Conservation (phyloP, 2,113 vertebrate species). For the Pristiophorus japonicus region DNA sequence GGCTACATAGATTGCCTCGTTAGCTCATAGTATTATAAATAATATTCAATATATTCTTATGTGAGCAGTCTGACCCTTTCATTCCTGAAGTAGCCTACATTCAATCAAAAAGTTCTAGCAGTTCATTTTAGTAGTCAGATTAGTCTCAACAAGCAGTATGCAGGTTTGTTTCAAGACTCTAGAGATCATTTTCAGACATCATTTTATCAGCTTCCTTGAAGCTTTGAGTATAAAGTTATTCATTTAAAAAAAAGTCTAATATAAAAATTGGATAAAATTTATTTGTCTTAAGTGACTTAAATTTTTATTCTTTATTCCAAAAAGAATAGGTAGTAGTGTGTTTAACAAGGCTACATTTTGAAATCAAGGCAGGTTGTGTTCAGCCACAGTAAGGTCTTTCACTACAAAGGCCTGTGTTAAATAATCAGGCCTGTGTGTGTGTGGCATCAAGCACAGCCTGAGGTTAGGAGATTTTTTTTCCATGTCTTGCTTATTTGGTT, state of each 20-base stretch:
- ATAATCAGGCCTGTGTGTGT: too few species aligned
- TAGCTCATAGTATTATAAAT: conserved; percentile 17
- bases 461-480: background rate
- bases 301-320: conserved; percentile 9
- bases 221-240: conserved; percentile 31
- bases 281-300: conserved; percentile 28
- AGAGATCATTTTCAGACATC: background rate
- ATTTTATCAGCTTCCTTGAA: conserved; percentile 32
- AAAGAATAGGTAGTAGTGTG: background rate
- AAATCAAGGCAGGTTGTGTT: background rate
- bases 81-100: background rate
- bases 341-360: background rate
- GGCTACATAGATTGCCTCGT: conserved; percentile 12
- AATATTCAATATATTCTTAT: conserved; percentile 5
- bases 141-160: background rate
- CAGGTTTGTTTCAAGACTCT: background rate
- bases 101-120: background rate
- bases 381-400: background rate
- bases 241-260: background rate
- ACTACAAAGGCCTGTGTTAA: background rate
- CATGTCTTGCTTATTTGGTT: background rate
- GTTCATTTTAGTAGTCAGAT: background rate
- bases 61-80: background rate
- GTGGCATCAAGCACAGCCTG: background rate
- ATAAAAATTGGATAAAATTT: conserved; percentile 35